Percentiles rank a stretch among this genome's conserved stretches.
phyloP scores from a whole-genome alignment of 2,113 vertebrate species.

The Axis porcinus region DNA sequence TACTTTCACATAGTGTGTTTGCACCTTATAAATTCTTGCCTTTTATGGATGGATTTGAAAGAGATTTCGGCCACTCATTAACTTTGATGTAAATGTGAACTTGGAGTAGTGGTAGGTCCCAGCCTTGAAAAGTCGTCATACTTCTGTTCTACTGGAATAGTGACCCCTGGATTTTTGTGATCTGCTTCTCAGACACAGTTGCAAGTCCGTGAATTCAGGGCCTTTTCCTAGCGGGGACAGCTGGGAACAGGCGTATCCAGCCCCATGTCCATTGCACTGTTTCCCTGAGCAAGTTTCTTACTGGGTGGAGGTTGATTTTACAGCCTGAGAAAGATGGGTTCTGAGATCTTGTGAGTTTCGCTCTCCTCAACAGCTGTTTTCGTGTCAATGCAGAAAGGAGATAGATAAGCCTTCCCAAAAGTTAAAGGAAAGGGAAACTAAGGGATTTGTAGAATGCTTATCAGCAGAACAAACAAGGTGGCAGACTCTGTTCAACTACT shows the following conservation, averaged over 20 bases:
- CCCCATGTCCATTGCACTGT: rapidly evolving
- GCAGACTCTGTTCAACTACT: neutral
- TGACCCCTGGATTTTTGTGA: neutral
- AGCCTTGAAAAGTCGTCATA: neutral
- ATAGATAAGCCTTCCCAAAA: neutral
- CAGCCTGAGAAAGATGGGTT: neutral
- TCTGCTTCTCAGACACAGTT: neutral
- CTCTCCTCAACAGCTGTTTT: neutral
- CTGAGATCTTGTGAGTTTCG: neutral
- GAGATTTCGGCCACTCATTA: neutral
- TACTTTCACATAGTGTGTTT: neutral
- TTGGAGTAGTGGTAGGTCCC: neutral
- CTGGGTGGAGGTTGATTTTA: neutral
- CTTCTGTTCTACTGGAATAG: neutral
- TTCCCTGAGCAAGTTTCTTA: neutral
- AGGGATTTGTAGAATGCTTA: neutral
- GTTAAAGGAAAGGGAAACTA: neutral
- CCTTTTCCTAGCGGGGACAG: neutral
- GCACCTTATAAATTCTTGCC: neutral
- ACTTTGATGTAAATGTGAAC: neutral
- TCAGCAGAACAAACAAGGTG: neutral
- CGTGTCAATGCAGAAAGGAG: neutral
- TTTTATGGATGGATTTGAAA: neutral
- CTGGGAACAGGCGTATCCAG: neutral
- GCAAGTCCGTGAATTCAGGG: neutral